These are phyloP conservation scores for Corvus hawaiiensis DNA, from an alignment of 2,113 vertebrate genomes.

Conservation along the genomic window DNA sequence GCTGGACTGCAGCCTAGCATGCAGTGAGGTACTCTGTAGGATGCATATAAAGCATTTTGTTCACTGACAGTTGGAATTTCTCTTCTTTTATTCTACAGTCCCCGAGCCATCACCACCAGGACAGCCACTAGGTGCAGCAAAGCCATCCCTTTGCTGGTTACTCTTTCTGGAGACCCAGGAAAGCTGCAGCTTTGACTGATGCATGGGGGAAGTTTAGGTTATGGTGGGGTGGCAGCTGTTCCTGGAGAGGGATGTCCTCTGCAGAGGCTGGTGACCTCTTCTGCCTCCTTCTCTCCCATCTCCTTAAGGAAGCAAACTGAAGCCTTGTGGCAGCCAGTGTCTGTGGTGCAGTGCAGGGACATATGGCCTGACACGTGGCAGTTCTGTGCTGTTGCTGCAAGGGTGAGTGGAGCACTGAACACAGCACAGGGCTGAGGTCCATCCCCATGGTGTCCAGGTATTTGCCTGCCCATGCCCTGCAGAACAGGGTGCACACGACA, in stretches of 20 bases:
- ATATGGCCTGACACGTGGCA: neutral
- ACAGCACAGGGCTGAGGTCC: neutral
- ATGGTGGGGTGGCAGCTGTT: fast-evolving
- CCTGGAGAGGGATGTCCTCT: neutral
- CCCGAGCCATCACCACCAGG: neutral
- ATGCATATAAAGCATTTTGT: neutral
- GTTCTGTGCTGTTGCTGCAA: neutral
- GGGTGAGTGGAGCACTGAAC: neutral
- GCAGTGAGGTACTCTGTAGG: neutral
- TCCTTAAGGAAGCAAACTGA: fast-evolving
- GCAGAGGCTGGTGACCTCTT: neutral
- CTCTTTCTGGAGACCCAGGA: neutral
- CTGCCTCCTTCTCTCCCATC: neutral
- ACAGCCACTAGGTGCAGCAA: neutral
- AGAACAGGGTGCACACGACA: neutral
- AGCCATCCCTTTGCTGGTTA: neutral
- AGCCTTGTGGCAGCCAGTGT: neutral
- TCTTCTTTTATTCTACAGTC: neutral
- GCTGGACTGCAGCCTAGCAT: neutral
- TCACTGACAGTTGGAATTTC: neutral
- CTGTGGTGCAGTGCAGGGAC: neutral
- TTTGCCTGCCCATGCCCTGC: neutral
- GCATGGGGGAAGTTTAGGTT: neutral
- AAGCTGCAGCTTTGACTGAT: neutral
- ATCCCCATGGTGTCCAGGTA: neutral